Percentiles rank a stretch among this genome's conserved stretches.
phyloP scores from a whole-genome alignment of 2,113 vertebrate genomes.

The Tichodroma muraria region DNA sequence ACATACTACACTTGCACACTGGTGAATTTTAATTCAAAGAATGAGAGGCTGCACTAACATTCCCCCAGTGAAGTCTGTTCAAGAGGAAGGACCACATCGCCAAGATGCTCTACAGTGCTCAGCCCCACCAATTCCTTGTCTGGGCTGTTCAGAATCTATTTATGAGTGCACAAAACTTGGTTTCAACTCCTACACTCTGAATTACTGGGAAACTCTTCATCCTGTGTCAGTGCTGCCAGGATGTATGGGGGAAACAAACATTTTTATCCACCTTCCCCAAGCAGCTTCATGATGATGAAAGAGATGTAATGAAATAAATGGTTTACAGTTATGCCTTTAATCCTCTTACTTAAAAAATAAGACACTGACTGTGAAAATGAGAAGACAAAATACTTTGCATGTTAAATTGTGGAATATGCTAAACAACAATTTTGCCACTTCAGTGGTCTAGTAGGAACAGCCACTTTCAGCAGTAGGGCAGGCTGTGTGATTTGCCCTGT shows the following conservation, averaged over 20 bases:
- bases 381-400: neutral
- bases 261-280: neutral
- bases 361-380: neutral
- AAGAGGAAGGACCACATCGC: neutral
- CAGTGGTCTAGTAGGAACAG: neutral
- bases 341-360: slow-evolving; percentile 1
- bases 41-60: neutral
- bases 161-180: neutral
- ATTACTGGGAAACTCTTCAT: neutral
- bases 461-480: neutral
- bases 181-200: neutral
- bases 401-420: neutral
- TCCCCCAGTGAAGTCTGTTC: neutral
- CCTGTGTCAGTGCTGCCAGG: neutral
- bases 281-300: neutral
- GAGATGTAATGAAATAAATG: slow-evolving; percentile 17
- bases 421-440: neutral
- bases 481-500: neutral
- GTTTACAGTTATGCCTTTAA: slow-evolving; percentile 40
- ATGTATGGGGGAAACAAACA: neutral
- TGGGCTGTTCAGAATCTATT: neutral
- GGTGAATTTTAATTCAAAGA: neutral
- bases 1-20: neutral
- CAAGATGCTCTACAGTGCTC: neutral
- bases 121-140: neutral